Base-by-base conservation (phyloP, 2,113 vertebrate genomes). In the Xenopus laevis region DNA sequence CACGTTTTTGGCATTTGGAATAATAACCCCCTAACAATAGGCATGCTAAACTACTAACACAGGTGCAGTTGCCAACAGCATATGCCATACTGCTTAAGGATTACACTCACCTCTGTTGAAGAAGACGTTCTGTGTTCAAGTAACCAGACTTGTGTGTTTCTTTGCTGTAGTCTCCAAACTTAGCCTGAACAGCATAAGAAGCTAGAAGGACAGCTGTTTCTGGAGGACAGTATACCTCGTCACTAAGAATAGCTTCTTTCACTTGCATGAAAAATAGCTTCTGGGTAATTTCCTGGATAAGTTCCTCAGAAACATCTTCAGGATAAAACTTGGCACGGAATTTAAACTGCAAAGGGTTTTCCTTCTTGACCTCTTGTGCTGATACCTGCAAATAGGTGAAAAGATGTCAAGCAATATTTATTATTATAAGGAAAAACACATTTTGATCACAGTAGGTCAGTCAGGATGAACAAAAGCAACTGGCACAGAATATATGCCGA, bases 201-300 rank as follows among this genome's bases (percentile, higher is more conserved):
- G 94, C 96, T 65, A 98, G 94, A 65, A 98, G 89, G 67, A 98
- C 97, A 0, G 97, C 97, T 0, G 96, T 98, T 89, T 98, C 97
- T 0, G 97, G 96, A 0, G 95, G 96, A 66, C 97, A 98, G 88
- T 98, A 98, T 68, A 96, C 91, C 80, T 98, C 95, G 5, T 98
- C 97, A 0, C 90, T 94, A 69, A 98, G 91, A 71, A 98, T 95
- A 27, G 85, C 81, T 1, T 98, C 97, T 83, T 98, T 98, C 83
- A 98, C 94, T 81, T 98, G 97, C 20, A 98, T 87, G 85, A 98
- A 98, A 87, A 98, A 98, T 0, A 98, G 93, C 89, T 95, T 98
- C 89, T 97, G 96, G 0, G 97, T 98, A 85, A 96, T 92, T 66
- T 98, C 95, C 86, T 98, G 97, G 84, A 98, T 97, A 79, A 98